Percentiles rank a stretch among this genome's conserved stretches.
These are phyloP conservation scores for Habroteleia sp. DNA, from an alignment of 2,888 invertebrate genomes.

Conservation along the genomic window DNA sequence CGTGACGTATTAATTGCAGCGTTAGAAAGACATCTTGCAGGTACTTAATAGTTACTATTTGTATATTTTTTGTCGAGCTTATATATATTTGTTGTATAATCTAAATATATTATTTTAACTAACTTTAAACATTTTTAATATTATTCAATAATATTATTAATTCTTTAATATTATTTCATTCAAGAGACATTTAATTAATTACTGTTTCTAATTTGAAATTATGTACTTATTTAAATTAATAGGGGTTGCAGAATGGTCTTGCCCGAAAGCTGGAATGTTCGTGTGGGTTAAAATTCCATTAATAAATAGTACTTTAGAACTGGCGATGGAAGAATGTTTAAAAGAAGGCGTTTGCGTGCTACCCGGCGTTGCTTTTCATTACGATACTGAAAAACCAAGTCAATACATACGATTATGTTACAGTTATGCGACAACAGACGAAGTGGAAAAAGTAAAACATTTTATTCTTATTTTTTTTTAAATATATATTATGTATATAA, in stretches of 20 bases:
- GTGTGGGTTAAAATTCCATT: constrained; percentile 87
- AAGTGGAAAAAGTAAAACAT: constrained; percentile 83
- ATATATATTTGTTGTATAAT: too few species aligned
- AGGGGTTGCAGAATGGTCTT: constrained; percentile 86
- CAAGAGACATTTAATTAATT: too few species aligned
- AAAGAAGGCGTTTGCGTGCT: constrained; percentile 85
- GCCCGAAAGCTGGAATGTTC: constrained; percentile 90
- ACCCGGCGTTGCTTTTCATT: constrained; percentile 88
- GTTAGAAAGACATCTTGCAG: constrained; percentile 84
- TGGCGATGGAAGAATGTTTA: constrained; percentile 86
- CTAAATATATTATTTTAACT: too few species aligned
- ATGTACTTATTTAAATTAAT: too few species aligned
- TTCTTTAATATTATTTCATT: too few species aligned
- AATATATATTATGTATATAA: background rate
- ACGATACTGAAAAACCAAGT: constrained; percentile 83
- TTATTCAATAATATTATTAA: too few species aligned
- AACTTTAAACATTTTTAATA: too few species aligned
- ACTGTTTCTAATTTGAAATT: background rate
- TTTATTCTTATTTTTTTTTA: background rate
- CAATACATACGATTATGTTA: constrained; percentile 87
- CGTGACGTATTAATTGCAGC: constrained; percentile 84
- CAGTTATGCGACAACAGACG: constrained; percentile 85
- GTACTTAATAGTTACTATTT: constrained; percentile 73
- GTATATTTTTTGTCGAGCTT: constrained; percentile 1
- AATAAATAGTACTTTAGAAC: constrained; percentile 85